A percentile compares a stretch with the other conserved stretches of the same genome.
phyloP scores from a whole-genome alignment of 2,113 vertebrate genomes.

The Notarius lentiginosus region DNA sequence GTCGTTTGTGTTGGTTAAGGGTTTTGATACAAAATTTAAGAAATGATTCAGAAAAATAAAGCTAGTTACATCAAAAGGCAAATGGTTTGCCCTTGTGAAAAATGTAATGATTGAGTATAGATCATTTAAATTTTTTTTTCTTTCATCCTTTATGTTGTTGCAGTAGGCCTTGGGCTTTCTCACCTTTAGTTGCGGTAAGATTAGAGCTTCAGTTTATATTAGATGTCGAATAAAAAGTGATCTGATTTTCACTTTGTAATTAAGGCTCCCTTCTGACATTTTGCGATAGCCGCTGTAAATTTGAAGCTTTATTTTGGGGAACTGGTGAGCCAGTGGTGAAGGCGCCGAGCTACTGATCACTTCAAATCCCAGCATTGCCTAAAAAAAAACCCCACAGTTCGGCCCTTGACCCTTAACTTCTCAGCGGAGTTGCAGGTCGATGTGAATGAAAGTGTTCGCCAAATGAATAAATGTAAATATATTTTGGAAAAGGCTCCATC shows the following conservation, averaged over 20 bases:
- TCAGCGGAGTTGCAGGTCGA: not conserved
- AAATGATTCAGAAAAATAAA: not conserved
- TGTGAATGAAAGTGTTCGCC: slow-evolving; percentile 16
- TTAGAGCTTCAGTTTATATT: slow-evolving; percentile 1
- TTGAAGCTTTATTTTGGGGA: not conserved
- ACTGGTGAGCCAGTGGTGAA: not conserved
- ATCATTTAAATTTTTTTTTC: slow-evolving; percentile 7
- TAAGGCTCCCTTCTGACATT: not conserved
- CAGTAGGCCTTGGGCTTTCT: not conserved
- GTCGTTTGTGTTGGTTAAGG: slow-evolving; percentile 19
- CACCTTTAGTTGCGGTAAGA: not conserved
- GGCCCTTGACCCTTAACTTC: too few species aligned
- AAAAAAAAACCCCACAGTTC: not conserved
- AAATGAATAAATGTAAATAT: not conserved
- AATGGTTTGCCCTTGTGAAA: not conserved
- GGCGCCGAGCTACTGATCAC: not conserved
- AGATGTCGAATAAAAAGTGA: not conserved
- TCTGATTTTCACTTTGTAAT: slow-evolving; percentile 23
- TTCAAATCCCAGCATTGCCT: not conserved
- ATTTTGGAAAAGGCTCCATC: not conserved
- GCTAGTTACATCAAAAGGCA: not conserved
- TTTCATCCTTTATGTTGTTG: not conserved
- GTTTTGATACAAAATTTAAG: slow-evolving; percentile 26
- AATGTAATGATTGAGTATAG: not conserved
- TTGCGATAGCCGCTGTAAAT: not conserved